Base-by-base conservation (phyloP, 2,797 vertebrate species). In the Centropyge bicolor region DNA sequence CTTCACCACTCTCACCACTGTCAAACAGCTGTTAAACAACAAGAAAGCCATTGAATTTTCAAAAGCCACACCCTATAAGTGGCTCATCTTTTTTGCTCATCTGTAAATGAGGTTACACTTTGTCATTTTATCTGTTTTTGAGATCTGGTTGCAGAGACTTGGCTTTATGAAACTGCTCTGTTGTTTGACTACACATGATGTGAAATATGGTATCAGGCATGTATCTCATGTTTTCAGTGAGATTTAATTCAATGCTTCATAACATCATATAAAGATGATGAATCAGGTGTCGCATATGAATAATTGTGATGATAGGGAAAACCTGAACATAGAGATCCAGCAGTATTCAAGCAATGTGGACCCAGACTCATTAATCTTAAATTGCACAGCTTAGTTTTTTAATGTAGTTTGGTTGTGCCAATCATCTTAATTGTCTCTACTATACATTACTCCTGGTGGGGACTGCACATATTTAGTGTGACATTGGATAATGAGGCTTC, bases 41-140 rank as follows among this genome's bases (percentile, higher is more conserved):
- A 17, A 22, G 36, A 57, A 43, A 36, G 36, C 14, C 20, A 24
- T 38, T 6, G 9, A 57, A 63, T 11, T 70, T 77, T 74, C 9
- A 70, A 40, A 27, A 66, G 43, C 52, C 74, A 61, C 69, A 64
- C 49, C 81, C 45, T 8, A 54, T 36, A 40, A 49, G 6, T 1
- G 13, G 13, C 57, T 70, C 61, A 3, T 49, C n/a, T 77, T 65
- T 57, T 40, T 40, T 54, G 8, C 38, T 63, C 56, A 56, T 55
- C 19, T 76, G 12, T 52, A 74, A 70, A n/a, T 8, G 24, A 12
- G 35, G 49, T 48, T 17, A 59, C 20, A 14, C 24, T 20, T 36
- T 66, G 27, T 38, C 14, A 56, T 38, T 24, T 51, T 6, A 31
- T 48, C 19, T 16, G 19, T 51, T 40, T 43, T 57, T 19, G 22